phyloP scores from a whole-genome alignment of 2,113 vertebrate genomes.

The Microtus ochrogaster region DNA sequence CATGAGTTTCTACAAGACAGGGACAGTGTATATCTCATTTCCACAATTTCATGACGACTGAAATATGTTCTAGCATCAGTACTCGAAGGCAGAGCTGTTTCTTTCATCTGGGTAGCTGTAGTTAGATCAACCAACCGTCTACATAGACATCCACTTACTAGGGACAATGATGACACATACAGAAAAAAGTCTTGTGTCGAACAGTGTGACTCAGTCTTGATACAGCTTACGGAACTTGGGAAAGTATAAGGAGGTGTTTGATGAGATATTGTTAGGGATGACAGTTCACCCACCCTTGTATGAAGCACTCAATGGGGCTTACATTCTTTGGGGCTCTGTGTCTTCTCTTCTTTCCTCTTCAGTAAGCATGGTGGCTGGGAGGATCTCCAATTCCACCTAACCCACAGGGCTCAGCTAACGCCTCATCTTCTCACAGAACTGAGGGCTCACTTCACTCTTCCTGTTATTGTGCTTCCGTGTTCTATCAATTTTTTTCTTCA shows the following conservation, averaged over 20 bases:
- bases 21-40: not conserved
- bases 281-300: not conserved
- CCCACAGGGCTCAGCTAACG: not conserved
- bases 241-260: not conserved
- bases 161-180: not conserved
- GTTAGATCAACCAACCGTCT: not conserved
- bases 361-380: not conserved
- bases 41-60: not conserved
- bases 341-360: not conserved
- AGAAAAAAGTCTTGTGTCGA: not conserved
- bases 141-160: not conserved
- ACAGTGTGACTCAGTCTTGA: not conserved
- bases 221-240: not conserved
- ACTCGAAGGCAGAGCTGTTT: not conserved
- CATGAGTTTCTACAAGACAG: not conserved
- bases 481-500: not conserved
- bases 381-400: not conserved
- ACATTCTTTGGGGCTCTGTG: not conserved
- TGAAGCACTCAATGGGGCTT: not conserved
- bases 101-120: constrained; percentile 25
- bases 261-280: not conserved
- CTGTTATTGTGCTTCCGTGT: not conserved
- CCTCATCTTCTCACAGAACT: not conserved
- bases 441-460: not conserved
- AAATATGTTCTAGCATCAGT: not conserved